Evolutionary conservation across 1,140 invertebrate species (phyloP), one percentile per base, ranked within the genome.

Genomic region (Calosoma granatense): DNA sequence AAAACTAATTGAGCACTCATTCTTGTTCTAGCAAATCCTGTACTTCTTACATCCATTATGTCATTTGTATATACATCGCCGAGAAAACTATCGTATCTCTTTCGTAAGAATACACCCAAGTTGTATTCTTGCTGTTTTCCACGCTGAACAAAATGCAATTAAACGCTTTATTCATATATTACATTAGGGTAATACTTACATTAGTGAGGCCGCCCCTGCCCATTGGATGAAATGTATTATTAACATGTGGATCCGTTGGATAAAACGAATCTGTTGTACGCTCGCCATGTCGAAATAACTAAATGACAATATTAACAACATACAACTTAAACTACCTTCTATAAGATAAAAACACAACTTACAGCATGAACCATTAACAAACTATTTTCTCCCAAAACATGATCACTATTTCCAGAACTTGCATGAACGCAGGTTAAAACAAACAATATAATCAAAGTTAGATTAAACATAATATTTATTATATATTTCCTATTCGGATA

Each of bases 201-300:
- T 75, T 76, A 1, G 75, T 76, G 12, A 76, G 61, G 43, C 71
- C 72, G n/a, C 75, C 74, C 52, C 66, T 62, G 0, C 68, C 74
- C 22, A 72, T 65, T 11, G 74, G 74, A 20, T 70, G 67, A 56
- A 71, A 76, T 2, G 69, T 68, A 22, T 71, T 62, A 30, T 75
- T 66, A 12, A 61, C 61, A 58, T 74, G 64, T 2, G 74, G 75
- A 58, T 76, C 75, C 3, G 64, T 74, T 0, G 75, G 73, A 56
- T 76, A 76, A 60, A 73, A 74, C 60, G 70, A 67, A 36, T 60
- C 72, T 19, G 73, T 72, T 20, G 64, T 68, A n/a, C 74, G 68
- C 12, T 75, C 73, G 39, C 74, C 74, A 53, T 76, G 74, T 54
- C 74, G 66, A 54, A 76, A 74, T 56, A 76, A 65, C 74, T 76